Conservation (phyloP, 1,140 invertebrate genomes). For the Zophobas morio region DNA sequence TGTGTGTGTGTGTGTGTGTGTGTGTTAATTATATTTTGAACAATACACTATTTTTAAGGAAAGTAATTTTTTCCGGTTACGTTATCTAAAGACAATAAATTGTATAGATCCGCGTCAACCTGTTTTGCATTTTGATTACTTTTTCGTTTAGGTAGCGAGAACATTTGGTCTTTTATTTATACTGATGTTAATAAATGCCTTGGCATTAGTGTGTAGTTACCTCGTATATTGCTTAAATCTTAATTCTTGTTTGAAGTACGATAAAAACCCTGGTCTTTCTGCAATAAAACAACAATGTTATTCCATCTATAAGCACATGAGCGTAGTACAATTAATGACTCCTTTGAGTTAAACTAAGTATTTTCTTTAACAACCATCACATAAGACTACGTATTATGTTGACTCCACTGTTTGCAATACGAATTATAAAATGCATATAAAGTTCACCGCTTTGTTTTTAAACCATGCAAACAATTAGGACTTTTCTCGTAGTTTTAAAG, state of each 20-base stretch:
- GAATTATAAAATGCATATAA: no score
- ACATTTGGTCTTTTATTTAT: conserved; percentile 25
- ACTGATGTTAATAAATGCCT: conserved; percentile 23
- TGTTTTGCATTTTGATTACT: conserved; percentile 50
- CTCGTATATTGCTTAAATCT: conserved; percentile 3
- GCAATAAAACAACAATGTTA: conserved; percentile 34
- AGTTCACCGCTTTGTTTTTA: no score
- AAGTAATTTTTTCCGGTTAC: no score
- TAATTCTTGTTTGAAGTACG: conserved; percentile 18
- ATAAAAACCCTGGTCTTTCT: conserved; percentile 6
- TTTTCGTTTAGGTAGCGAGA: conserved; percentile 42
- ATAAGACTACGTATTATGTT: not conserved
- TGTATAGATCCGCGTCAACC: not conserved
- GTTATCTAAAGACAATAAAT: no score
- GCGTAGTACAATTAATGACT: conserved; percentile 10
- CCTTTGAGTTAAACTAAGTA: not conserved
- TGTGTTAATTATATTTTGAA: no score
- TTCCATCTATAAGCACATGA: not conserved
- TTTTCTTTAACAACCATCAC: not conserved
- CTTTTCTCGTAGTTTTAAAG: no score
- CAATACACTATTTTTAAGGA: no score
- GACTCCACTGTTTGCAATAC: no score
- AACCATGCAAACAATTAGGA: no score
- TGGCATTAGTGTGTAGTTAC: not conserved
- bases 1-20: no score